Conservation (phyloP, 2,888 invertebrate genomes). For the Andricus quercusramuli region DNA sequence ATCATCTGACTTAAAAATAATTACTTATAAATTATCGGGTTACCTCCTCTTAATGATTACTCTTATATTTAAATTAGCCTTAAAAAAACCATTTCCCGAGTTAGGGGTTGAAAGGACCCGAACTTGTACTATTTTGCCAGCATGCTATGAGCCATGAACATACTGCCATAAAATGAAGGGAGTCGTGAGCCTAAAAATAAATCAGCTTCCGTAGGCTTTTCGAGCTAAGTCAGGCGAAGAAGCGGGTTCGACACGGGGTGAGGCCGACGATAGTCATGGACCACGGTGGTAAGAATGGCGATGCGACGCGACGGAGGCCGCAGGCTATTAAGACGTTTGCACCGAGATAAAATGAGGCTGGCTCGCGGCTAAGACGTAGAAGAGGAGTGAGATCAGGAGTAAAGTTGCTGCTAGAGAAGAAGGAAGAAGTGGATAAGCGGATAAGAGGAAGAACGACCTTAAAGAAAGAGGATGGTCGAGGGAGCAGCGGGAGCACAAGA, state of each 20-base stretch:
- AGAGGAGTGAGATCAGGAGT: slow-evolving; percentile 44
- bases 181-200: slow-evolving; percentile 36
- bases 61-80: neutral
- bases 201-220: slow-evolving; percentile 40
- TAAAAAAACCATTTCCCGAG: slow-evolving; percentile 7
- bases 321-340: slow-evolving; percentile 71
- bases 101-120: slow-evolving; percentile 13
- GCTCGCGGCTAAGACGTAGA: slow-evolving; percentile 42
- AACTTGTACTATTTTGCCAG: neutral
- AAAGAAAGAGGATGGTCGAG: slow-evolving; percentile 40
- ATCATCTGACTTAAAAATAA: no score
- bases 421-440: slow-evolving; percentile 43
- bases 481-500: slow-evolving; percentile 53
- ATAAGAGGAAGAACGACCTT: slow-evolving; percentile 43
- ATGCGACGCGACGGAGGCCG: slow-evolving; percentile 50
- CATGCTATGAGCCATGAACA: slow-evolving; percentile 7
- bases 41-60: neutral
- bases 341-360: slow-evolving; percentile 67
- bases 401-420: slow-evolving; percentile 20
- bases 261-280: slow-evolving; percentile 32
- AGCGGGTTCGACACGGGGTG: slow-evolving; percentile 31
- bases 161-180: slow-evolving; percentile 35
- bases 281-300: slow-evolving; percentile 40
- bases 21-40: neutral
- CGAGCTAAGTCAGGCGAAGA: slow-evolving; percentile 28